phyloP scores from a whole-genome alignment of 2,113 vertebrate genomes.

The Phrynocephalus versicolor region DNA sequence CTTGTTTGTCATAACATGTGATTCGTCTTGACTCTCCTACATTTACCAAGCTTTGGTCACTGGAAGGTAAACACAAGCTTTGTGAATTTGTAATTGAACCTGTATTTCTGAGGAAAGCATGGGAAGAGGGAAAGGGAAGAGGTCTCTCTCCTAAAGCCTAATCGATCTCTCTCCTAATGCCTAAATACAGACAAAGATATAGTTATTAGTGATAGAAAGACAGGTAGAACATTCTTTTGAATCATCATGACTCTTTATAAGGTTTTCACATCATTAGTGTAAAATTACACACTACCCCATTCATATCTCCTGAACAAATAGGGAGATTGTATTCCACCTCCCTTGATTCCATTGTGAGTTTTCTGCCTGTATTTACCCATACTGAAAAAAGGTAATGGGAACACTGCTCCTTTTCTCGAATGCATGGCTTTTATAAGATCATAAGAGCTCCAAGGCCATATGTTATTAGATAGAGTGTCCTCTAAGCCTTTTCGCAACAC shows the following conservation, averaged over 20 bases:
- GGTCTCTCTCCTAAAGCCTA: too few species aligned
- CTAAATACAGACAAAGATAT: too few species aligned
- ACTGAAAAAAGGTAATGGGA: neutral
- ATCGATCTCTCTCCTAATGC: too few species aligned
- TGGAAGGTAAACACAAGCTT: too few species aligned
- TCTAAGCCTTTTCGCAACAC: slow-evolving; percentile 8
- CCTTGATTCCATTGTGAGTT: too few species aligned
- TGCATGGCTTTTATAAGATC: neutral
- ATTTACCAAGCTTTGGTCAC: too few species aligned
- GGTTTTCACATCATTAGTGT: neutral
- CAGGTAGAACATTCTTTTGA: neutral
- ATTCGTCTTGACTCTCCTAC: too few species aligned
- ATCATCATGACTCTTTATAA: neutral
- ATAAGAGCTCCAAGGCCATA: neutral
- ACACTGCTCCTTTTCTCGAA: neutral
- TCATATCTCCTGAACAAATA: slow-evolving; percentile 4
- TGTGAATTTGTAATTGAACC: too few species aligned
- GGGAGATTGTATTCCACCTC: neutral
- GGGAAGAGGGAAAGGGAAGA: too few species aligned
- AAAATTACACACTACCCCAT: neutral
- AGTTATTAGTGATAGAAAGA: too few species aligned
- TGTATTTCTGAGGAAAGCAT: too few species aligned
- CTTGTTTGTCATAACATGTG: too few species aligned
- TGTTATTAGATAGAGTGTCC: neutral
- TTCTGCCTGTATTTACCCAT: neutral